Evolutionary conservation across 2,113 vertebrate genomes (phyloP).

Genomic region (Orientallactaga bullata): DNA sequence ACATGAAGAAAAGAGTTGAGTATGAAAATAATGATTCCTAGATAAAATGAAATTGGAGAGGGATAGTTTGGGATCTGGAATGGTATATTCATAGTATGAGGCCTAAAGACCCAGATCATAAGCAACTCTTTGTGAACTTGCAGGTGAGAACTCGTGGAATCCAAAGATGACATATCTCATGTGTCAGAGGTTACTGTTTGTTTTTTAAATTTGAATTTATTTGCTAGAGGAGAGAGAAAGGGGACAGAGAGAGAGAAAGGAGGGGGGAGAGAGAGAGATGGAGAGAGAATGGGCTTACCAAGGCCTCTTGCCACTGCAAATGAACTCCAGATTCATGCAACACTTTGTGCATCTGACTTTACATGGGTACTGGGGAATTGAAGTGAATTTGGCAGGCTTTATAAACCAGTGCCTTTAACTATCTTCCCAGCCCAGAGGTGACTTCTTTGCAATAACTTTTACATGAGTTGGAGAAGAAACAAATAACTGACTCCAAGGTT

Average conservation of each 20-base stretch:
- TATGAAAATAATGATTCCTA: conserved; percentile 55
- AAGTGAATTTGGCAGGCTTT: too few species aligned
- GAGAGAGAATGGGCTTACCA: too few species aligned
- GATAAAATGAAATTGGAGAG: neutral
- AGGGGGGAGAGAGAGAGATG: too few species aligned
- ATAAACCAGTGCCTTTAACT: too few species aligned
- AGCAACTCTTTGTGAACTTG: neutral
- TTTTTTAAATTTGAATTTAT: too few species aligned
- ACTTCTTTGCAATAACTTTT: conserved; percentile 20
- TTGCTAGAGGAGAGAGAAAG: too few species aligned
- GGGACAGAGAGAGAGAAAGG: too few species aligned
- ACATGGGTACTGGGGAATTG: too few species aligned
- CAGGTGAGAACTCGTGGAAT: neutral
- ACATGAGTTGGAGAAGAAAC: neutral
- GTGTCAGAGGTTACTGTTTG: neutral
- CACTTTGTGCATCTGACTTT: too few species aligned
- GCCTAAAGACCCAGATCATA: neutral
- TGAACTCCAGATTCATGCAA: too few species aligned
- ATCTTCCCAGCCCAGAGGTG: neutral
- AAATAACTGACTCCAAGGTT: neutral
- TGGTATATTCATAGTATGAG: neutral
- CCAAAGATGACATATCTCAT: neutral
- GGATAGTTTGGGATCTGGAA: neutral
- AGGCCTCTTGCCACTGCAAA: too few species aligned
- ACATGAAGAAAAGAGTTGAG: neutral